Conservation (phyloP, 2,113 vertebrate species). For the Melanerpes formicivorus region DNA sequence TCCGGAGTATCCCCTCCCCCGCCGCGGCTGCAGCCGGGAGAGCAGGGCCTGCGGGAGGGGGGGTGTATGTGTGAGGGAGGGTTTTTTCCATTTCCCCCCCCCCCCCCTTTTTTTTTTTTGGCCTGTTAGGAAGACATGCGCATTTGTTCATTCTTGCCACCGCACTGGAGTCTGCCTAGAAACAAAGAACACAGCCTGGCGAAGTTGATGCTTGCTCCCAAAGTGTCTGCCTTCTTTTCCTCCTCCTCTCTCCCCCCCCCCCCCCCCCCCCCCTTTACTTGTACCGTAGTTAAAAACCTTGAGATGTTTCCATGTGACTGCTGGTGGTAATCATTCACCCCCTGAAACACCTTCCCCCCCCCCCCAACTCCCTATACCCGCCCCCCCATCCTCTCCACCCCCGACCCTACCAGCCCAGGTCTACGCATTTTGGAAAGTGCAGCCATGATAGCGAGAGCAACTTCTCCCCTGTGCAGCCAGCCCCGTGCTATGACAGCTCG, state of each 20-base stretch:
- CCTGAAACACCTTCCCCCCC: too few species aligned
- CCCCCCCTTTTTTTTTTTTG: neutral
- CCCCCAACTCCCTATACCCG: too few species aligned
- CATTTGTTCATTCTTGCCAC: constrained; percentile 54
- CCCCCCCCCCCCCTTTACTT: neutral
- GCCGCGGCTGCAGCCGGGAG: neutral
- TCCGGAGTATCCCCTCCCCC: neutral
- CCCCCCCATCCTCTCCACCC: too few species aligned
- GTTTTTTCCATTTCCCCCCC: too few species aligned
- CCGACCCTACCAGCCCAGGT: neutral
- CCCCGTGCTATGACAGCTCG: constrained; percentile 12
- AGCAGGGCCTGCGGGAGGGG: neutral
- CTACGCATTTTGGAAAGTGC: neutral
- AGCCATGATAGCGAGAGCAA: constrained; percentile 28
- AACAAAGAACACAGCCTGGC: constrained; percentile 69
- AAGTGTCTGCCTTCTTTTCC: neutral
- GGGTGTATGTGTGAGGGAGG: too few species aligned
- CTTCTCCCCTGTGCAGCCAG: constrained; percentile 26
- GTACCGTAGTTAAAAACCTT: neutral
- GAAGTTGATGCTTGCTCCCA: constrained; percentile 48
- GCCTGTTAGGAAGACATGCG: constrained; percentile 21
- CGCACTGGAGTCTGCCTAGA: constrained; percentile 69
- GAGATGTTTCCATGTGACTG: neutral
- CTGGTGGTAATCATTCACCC: neutral
- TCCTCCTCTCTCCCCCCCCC: too few species aligned